Conservation (phyloP, 2,797 vertebrate genomes). For the Artibeus lituratus region DNA sequence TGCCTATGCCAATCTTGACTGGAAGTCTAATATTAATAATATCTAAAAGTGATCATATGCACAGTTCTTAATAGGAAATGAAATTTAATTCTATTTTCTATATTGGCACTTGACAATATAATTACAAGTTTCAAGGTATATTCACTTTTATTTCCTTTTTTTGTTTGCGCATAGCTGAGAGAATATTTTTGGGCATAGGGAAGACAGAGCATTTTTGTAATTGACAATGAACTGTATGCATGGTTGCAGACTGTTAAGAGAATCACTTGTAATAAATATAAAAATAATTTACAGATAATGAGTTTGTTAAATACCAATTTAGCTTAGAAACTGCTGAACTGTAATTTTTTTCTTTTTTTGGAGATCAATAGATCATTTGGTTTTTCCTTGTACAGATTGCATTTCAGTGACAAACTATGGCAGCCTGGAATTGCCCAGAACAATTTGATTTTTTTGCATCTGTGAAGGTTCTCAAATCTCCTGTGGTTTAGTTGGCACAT, state of each 20-base stretch:
- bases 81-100: slow-evolving; percentile 15
- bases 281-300: not conserved
- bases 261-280: not conserved
- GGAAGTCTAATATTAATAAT: not conserved
- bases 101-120: not conserved
- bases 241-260: not conserved
- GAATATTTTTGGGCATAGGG: not conserved
- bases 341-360: not conserved
- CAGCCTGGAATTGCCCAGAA: not conserved
- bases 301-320: not conserved
- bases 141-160: not conserved
- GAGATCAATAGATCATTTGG: not conserved
- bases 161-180: not conserved
- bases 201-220: not conserved
- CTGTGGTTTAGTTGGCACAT: not conserved
- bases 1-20: not conserved
- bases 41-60: not conserved
- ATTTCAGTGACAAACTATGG: not conserved
- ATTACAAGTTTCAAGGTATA: not conserved
- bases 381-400: not conserved
- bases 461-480: not conserved
- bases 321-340: not conserved
- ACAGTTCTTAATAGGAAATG: slow-evolving; percentile 4
- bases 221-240: not conserved
- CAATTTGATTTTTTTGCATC: not conserved